Conservation (phyloP, 2,888 invertebrate species). For the Nineta flava region DNA sequence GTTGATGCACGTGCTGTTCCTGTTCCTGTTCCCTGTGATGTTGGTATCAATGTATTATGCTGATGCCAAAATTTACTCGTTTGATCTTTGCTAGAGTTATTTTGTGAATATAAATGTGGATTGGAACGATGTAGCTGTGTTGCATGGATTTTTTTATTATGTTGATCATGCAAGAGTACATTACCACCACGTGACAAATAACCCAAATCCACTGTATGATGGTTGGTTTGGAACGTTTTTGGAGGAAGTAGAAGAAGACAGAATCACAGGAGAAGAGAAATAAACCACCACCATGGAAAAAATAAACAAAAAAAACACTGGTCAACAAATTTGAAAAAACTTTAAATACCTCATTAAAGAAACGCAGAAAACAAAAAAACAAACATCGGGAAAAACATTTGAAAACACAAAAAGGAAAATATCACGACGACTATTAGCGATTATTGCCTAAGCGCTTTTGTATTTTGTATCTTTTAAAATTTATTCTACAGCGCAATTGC, state of each 20-base stretch:
- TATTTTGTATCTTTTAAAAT: no score
- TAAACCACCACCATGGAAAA: slow-evolving; percentile 16
- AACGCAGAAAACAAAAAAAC: no score
- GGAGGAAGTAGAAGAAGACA: no score
- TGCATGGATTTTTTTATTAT: slow-evolving; percentile 21
- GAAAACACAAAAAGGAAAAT: no score
- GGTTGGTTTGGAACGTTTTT: no score
- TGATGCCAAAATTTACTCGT: background rate
- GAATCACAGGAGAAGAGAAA: background rate
- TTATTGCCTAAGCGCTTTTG: no score
- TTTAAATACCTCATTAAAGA: background rate
- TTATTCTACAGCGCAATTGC: no score
- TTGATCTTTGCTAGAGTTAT: background rate
- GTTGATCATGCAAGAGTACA: slow-evolving; percentile 49
- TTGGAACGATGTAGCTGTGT: slow-evolving; percentile 17
- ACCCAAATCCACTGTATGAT: slow-evolving; percentile 41
- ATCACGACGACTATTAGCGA: no score
- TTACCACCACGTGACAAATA: slow-evolving; percentile 52
- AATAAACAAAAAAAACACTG: background rate
- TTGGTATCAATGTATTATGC: slow-evolving; percentile 1
- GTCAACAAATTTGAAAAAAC: slow-evolving; percentile 14
- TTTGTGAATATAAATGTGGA: slow-evolving; percentile 20
- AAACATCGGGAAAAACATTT: no score
- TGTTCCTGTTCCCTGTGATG: no score
- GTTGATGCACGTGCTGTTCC: slow-evolving; percentile 43